Conservation (phyloP, 2,888 invertebrate genomes). For the Hirtodrosophila trivittata region DNA sequence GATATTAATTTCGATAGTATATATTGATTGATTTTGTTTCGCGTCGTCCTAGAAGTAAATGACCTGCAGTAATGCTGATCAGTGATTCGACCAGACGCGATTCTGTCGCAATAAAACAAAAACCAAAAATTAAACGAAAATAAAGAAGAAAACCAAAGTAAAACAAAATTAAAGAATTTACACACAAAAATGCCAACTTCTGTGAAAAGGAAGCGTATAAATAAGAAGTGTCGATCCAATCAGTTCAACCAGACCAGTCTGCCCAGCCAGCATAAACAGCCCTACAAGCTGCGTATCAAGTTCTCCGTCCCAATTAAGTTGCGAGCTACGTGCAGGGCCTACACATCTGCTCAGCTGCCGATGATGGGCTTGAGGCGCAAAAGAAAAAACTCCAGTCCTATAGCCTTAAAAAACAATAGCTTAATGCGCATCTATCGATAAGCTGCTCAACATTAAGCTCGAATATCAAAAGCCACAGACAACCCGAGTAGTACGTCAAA, state of each 20-base stretch:
- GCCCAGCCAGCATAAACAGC: slow-evolving; percentile 4
- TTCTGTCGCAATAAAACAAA: slow-evolving; percentile 1
- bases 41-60: not conserved
- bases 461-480: not conserved
- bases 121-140: slow-evolving; percentile 6
- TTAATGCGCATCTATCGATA: slow-evolving; percentile 40
- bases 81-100: not conserved
- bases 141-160: not conserved
- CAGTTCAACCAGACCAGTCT: slow-evolving; percentile 14
- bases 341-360: slow-evolving; percentile 42
- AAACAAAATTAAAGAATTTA: slow-evolving; percentile 21
- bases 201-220: slow-evolving; percentile 46
- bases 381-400: slow-evolving; percentile 71
- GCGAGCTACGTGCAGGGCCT: slow-evolving; percentile 25
- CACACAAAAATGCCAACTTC: slow-evolving; percentile 64
- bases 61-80: not conserved
- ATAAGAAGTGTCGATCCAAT: slow-evolving; percentile 37
- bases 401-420: slow-evolving; percentile 26
- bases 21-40: not conserved
- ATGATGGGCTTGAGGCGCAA: slow-evolving; percentile 81
- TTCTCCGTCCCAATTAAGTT: slow-evolving; percentile 24
- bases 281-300: slow-evolving; percentile 6
- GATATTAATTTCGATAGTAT: not conserved
- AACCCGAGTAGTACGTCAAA: slow-evolving; percentile 23
- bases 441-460: slow-evolving; percentile 15